phyloP scores from a whole-genome alignment of 2,797 vertebrate genomes.

The Lemur catta region DNA sequence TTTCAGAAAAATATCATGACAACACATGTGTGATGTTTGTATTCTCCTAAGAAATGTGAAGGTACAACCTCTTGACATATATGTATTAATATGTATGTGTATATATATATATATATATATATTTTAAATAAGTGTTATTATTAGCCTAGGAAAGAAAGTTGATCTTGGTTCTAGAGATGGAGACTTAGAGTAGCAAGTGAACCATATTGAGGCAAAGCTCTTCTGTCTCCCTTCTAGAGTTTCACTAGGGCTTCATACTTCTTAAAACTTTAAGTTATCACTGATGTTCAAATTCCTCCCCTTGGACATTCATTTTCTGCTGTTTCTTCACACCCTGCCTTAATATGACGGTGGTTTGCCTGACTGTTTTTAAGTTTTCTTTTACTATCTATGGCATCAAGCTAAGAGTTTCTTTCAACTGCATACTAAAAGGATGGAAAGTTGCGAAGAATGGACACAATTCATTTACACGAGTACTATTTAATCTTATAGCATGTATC shows the following conservation, averaged over 20 bases:
- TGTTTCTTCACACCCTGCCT: background rate
- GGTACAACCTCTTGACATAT: background rate
- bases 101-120: background rate
- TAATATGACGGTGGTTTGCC: background rate
- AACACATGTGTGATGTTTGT: background rate
- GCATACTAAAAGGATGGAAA: background rate
- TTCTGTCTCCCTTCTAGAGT: background rate
- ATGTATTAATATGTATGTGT: background rate
- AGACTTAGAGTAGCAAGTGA: background rate
- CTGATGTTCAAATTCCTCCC: background rate
- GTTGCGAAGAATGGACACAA: background rate
- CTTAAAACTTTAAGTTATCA: background rate
- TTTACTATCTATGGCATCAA: background rate
- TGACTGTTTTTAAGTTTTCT: background rate
- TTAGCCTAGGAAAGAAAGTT: background rate
- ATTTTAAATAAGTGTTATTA: constrained; percentile 41
- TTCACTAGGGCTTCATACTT: background rate
- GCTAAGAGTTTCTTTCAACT: background rate
- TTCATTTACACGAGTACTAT: background rate
- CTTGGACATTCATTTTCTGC: background rate
- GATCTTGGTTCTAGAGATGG: constrained; percentile 9
- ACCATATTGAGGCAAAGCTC: background rate
- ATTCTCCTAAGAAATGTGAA: background rate
- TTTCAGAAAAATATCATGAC: background rate
- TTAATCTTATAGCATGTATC: background rate